Conservation (phyloP, 2,888 invertebrate species). For the Coelopa pilipes region DNA sequence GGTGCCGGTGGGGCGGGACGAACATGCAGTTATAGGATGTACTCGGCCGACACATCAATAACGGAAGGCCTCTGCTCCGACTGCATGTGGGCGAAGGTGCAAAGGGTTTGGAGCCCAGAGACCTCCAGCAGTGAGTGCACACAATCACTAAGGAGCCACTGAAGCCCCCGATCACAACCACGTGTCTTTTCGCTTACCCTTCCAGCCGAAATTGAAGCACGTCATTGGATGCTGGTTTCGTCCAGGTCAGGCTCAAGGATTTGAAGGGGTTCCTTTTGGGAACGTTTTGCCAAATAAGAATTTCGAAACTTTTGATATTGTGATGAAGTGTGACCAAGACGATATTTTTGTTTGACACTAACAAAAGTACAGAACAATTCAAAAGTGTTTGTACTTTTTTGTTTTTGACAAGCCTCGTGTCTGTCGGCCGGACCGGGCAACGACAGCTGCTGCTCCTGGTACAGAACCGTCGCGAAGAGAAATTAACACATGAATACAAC, state of each 20-base stretch:
- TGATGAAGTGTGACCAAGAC: not conserved
- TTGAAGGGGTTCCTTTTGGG: too few species aligned
- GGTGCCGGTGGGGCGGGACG: slow-evolving; percentile 21
- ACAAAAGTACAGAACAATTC: not conserved
- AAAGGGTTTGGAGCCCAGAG: too few species aligned
- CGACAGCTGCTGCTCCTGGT: slow-evolving; percentile 12
- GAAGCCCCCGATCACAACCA: not conserved
- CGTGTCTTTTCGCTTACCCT: slow-evolving; percentile 2
- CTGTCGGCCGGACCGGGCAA: not conserved
- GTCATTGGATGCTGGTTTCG: not conserved
- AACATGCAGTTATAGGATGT: slow-evolving; percentile 27
- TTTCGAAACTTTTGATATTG: not conserved
- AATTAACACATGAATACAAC: slow-evolving; percentile 35
- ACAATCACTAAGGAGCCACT: not conserved
- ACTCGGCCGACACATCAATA: not conserved
- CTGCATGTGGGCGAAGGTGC: not conserved
- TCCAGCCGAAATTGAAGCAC: not conserved
- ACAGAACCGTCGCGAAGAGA: slow-evolving; percentile 1
- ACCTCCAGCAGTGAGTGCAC: too few species aligned
- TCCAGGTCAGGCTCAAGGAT: too few species aligned
- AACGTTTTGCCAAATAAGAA: not conserved
- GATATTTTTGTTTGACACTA: not conserved
- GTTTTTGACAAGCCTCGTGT: not conserved
- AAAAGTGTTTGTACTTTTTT: too few species aligned
- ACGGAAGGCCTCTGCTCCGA: not conserved